phyloP scores from a whole-genome alignment of 2,797 vertebrate species.

The Pseudotriccus pelzelni region DNA sequence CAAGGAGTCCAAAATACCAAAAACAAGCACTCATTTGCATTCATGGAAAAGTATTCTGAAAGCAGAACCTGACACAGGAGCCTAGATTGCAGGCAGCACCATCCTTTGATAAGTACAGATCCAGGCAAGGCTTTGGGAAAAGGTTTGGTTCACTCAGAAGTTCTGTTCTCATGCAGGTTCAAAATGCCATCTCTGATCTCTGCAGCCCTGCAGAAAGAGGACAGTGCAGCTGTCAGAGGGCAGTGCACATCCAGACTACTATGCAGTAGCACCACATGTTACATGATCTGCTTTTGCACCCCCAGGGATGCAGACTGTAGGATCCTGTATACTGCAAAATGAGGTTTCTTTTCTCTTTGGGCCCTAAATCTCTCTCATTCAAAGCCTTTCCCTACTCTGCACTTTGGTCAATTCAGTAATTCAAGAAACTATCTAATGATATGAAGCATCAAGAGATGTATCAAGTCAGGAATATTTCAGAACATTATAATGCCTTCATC shows the following conservation, averaged over 20 bases:
- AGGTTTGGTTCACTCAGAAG: neutral
- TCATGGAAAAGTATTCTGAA: neutral
- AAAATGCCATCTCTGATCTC: neutral
- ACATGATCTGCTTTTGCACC: neutral
- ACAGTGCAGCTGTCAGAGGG: neutral
- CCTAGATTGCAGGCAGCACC: neutral
- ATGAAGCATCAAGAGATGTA: neutral
- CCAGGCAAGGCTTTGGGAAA: neutral
- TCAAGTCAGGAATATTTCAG: neutral
- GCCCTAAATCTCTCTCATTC: neutral
- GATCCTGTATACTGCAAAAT: neutral
- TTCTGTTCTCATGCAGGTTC: neutral
- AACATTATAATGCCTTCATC: neutral
- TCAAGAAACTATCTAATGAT: neutral
- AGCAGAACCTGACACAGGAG: neutral
- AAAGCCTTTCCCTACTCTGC: neutral
- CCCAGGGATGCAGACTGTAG: neutral
- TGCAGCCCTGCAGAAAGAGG: neutral
- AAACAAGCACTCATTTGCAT: neutral
- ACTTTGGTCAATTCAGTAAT: neutral
- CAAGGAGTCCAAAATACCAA: neutral
- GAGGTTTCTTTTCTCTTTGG: neutral
- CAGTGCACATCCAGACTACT: neutral
- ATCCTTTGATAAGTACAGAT: neutral
- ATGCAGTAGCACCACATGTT: fast-evolving